Evolutionary conservation across 2,888 invertebrate species (phyloP), one percentile per base, ranked within the genome.

Genomic region (Ornithoptera alexandrae): DNA sequence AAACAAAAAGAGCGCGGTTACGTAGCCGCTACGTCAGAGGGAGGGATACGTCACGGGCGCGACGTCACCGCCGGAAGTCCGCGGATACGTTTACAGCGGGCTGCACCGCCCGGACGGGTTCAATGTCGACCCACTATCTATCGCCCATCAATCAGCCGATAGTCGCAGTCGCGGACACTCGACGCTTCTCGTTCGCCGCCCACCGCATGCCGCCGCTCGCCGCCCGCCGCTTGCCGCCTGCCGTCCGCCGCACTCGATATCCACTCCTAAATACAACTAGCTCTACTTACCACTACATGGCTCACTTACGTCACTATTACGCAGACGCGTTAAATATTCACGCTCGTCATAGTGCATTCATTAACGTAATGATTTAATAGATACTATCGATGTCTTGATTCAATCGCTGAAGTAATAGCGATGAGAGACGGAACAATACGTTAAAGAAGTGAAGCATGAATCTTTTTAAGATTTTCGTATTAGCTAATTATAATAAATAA

Each of bases 1-100:
- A 91, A 91, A 91, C 92, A 90, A 85, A 87, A 88, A 87, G 84
- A 85, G 86, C 85, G 86, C 84, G 82, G 84, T 86, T 86, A 88
- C 89, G 90, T 86, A 77, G 82, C 77, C 80, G 79, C 76, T 83
- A 86, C 88, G 88, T 88, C 89, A 88, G 80, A 74, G 76, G 73
- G 79, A 74, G 75, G 72, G 77, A 73, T 77, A 82, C 88, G 89
- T 87, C 88, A 87, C 84, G 77, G 83, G 82, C 77, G 76, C 83
- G 81, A 89, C 91, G 91, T 90, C 91, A 91, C 89, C 80, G 82
- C 77, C 89, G 90, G 92, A 91, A 88, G 90, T 89, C 85, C 88
- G 87, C 83, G 88, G 88, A 89, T 90, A 85, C 89, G 86, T 88
- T 87, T 86, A 86, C 81, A 81, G 84, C 79, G 79, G 82, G 78